Conservation (phyloP, 2,797 vertebrate species). For the Clarias fuscus region DNA sequence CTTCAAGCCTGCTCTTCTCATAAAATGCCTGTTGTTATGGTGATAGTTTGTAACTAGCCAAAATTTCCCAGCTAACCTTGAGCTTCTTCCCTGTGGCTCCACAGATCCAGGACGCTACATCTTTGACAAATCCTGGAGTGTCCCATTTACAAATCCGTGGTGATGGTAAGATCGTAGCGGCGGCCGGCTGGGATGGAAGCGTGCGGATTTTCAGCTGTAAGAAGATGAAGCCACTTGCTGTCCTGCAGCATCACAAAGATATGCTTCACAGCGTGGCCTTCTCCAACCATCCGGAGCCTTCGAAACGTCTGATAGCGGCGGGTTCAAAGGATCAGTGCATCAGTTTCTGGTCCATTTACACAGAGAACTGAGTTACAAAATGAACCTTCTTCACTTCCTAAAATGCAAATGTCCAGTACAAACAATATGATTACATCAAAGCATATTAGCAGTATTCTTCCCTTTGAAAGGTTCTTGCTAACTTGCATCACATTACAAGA, state of each 20-base stretch:
- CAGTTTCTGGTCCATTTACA: conserved; percentile 91
- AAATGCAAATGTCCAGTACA: background rate
- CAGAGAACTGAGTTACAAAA: conserved; percentile 59
- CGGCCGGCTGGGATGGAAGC: conserved; percentile 91
- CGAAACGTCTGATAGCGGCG: conserved; percentile 81
- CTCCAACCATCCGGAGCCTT: conserved; percentile 74
- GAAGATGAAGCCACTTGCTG: conserved; percentile 86
- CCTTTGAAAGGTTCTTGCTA: background rate
- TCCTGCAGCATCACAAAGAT: conserved; percentile 88
- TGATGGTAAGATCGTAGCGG: conserved; percentile 85
- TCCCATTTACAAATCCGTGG: conserved; percentile 82
- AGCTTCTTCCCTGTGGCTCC: conserved; percentile 25
- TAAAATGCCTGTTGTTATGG: background rate
- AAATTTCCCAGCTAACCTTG: conserved; percentile 4
- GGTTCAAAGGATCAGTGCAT: conserved; percentile 92
- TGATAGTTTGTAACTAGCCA: too few relatives aligned
- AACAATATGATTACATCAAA: background rate
- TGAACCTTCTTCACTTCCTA: background rate
- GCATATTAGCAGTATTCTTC: background rate
- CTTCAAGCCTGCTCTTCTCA: conserved; percentile 10
- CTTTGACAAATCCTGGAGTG: conserved; percentile 87
- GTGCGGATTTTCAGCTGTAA: conserved; percentile 90
- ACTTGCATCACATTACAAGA: conserved; percentile 14
- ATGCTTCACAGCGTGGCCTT: conserved; percentile 84
- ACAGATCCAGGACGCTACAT: conserved; percentile 76